phyloP scores from a whole-genome alignment of 2,113 vertebrate species.

The Datnioides undecimradiatus region DNA sequence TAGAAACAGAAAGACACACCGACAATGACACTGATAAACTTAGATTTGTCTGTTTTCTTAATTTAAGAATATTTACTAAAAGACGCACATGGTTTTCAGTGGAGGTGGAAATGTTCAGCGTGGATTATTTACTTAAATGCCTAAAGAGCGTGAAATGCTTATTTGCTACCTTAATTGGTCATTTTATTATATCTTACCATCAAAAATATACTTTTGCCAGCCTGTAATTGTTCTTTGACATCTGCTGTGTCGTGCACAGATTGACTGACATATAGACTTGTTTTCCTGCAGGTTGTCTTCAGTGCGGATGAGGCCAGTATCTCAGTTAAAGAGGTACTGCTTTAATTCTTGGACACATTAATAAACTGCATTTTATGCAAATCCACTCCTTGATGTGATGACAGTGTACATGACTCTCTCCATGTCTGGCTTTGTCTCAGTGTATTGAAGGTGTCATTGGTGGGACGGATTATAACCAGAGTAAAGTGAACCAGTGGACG shows the following conservation, averaged over 20 bases:
- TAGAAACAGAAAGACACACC: no score
- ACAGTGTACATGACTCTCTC: background rate
- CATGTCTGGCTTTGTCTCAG: conserved; percentile 78
- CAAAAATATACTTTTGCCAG: no score
- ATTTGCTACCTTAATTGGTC: no score
- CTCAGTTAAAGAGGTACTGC: conserved; percentile 83
- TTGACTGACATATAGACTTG: no score
- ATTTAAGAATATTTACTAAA: background rate
- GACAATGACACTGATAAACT: background rate
- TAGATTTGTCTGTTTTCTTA: background rate
- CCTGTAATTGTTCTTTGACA: no score
- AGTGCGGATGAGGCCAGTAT: conserved; percentile 81
- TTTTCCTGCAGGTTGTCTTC: conserved; percentile 73
- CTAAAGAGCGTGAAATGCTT: no score
- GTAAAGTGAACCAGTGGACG: conserved; percentile 96
- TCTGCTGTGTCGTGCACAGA: no score
- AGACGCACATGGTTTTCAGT: background rate
- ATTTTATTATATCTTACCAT: no score
- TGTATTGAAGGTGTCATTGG: conserved; percentile 93
- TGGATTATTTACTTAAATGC: background rate
- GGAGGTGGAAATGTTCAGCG: background rate
- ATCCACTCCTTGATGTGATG: background rate
- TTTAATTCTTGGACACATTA: background rate
- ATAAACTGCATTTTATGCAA: background rate
- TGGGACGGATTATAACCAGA: conserved; percentile 94